Evolutionary conservation across 37 sponge, comb jelly and placozoan genomes (phyloP), one percentile per base, ranked within the genome.

Genomic region (Eunapius fragilis): DNA sequence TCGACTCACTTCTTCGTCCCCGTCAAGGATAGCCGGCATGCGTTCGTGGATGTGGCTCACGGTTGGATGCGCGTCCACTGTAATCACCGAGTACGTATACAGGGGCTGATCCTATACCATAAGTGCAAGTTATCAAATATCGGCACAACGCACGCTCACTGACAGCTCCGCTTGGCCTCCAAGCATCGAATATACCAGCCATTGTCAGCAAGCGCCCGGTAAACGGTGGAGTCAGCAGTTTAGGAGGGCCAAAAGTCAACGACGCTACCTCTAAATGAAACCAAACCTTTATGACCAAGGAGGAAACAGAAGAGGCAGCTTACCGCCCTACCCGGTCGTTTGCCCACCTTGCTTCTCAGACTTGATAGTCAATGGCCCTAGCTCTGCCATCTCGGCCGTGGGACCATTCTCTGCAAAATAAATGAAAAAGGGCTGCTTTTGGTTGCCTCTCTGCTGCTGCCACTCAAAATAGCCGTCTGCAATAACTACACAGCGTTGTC

Each of bases 21-120:
- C 92, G 38, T 93, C 94, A 69, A 96, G 85, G 28, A 96, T 85
- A 26, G 96, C 96, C 83, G 98, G 98, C 95, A 97, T 95, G 74
- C 98, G 75, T 41, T 92, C 48, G 80, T 97, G 98, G 41, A 97
- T 91, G 70, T 89, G 80, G 14, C 76, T 69, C 80, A 97, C 86
- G 22, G 37, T 22, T 0, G 83, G 69, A 28, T 86, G 87, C 0
- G 98, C 94, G 10, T 93, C 92, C n/a, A 95, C 92, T 27, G 98
- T 97, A 30, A 97, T 95, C 23, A 97, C 71, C 5, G 94, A 89
- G 67, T 87, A 95, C 0, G 96, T 91, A 86, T 84, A 97, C 48
- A 95, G 80, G 27, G 93, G 84, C 4, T 79, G 86, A 0, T 37
- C 89, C 93, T 93, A 70, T 3, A 41, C 6, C 6, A 6, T 41